These are phyloP conservation scores for Xerus rutilus DNA, from an alignment of 2,797 vertebrate genomes.

Conservation along the genomic window DNA sequence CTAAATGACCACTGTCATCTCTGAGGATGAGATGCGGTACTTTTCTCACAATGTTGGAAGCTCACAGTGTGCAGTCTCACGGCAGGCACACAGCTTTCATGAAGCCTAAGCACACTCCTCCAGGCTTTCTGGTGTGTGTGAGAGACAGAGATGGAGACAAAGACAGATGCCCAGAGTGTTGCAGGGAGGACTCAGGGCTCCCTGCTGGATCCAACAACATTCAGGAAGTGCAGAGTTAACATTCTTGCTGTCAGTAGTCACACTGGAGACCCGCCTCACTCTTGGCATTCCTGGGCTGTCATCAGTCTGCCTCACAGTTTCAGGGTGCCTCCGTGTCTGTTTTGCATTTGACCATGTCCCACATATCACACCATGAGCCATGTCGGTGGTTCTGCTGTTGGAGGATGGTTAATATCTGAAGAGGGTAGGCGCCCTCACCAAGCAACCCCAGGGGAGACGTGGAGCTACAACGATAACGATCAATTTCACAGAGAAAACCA, in stretches of 20 bases:
- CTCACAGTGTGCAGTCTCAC: neutral
- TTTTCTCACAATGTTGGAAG: neutral
- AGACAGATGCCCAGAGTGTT: neutral
- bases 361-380: neutral
- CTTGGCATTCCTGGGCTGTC: conserved; percentile 63
- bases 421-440: conserved; percentile 26
- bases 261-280: neutral
- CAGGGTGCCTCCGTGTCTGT: conserved; percentile 36
- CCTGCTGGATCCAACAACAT: neutral
- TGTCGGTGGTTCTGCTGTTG: neutral
- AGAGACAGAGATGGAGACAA: neutral
- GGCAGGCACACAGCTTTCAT: neutral
- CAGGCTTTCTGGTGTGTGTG: neutral
- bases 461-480: neutral
- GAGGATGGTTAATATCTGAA: conserved; percentile 45
- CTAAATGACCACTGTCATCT: neutral
- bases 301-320: neutral
- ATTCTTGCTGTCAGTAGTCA: neutral
- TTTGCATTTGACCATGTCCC: conserved; percentile 66
- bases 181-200: neutral
- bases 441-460: neutral
- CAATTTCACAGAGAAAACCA: conserved; percentile 38
- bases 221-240: conserved; percentile 60
- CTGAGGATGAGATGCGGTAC: neutral
- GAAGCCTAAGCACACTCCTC: neutral